Conservation (phyloP, 1,140 invertebrate genomes). For the Leptinotarsa undecemlineata region DNA sequence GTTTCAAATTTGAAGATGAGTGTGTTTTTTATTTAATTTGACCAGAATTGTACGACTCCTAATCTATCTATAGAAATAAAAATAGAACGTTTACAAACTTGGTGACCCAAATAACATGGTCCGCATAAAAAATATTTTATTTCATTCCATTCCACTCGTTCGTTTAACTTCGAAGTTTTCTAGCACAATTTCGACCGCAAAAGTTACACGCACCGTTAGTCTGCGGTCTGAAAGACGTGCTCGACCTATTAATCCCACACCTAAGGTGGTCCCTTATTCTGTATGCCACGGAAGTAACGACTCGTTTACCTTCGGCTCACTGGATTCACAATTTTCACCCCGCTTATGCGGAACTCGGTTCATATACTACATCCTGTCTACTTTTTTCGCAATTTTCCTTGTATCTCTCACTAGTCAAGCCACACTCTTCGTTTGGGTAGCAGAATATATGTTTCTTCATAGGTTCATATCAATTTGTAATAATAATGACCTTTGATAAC, state of each 20-base stretch:
- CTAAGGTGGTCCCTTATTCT: conserved; percentile 36
- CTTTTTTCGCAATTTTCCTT: too few species aligned
- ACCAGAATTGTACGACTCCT: too few species aligned
- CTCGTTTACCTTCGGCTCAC: conserved; percentile 37
- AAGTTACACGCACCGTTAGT: conserved; percentile 41
- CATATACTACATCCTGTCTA: too few species aligned
- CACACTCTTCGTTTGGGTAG: too few species aligned
- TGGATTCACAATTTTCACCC: conserved; percentile 21
- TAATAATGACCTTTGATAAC: too few species aligned
- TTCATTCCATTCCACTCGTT: background rate
- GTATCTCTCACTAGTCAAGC: too few species aligned
- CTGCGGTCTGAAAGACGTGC: conserved; percentile 43
- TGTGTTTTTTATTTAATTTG: too few species aligned
- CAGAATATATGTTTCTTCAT: too few species aligned
- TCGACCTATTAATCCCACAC: conserved; percentile 35
- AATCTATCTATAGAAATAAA: background rate
- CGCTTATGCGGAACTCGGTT: background rate
- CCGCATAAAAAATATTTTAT: background rate
- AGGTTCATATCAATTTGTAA: too few species aligned
- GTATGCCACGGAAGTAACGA: conserved; percentile 40
- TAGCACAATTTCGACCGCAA: conserved; percentile 26
- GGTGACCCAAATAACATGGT: conserved; percentile 8
- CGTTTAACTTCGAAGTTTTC: background rate
- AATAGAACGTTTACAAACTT: background rate
- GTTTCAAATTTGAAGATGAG: too few species aligned